A percentile compares a stretch with the other conserved stretches of the same genome.
Conservation (phyloP, 1,140 invertebrate genomes). For the Drosophila parabipectinata region DNA sequence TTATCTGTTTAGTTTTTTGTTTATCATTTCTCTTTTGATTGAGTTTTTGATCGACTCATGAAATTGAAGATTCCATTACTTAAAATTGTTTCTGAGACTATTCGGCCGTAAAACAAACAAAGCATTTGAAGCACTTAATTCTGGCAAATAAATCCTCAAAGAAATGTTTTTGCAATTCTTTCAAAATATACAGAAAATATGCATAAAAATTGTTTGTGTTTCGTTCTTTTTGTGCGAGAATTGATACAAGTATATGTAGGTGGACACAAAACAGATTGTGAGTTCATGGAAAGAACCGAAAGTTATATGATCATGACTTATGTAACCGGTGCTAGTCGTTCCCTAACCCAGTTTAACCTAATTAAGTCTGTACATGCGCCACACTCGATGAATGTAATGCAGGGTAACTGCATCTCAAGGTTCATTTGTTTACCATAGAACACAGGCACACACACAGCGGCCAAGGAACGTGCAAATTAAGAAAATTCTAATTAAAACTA, state of each 20-base stretch:
- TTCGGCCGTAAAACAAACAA: constrained; percentile 15
- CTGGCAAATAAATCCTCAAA: neutral
- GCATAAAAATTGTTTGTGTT: neutral
- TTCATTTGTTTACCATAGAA: constrained; percentile 51
- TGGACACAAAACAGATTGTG: neutral
- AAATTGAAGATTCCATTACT: constrained; percentile 24
- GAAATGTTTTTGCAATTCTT: neutral
- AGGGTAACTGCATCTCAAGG: constrained; percentile 71
- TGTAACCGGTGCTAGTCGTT: neutral
- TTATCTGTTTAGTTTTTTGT: constrained; percentile 15
- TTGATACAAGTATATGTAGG: constrained; percentile 6
- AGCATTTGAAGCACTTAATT: constrained; percentile 12
- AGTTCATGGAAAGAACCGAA: neutral
- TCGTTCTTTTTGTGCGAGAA: constrained; percentile 1
- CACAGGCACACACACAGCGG: constrained; percentile 24
- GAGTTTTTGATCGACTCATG: neutral
- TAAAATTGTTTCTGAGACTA: neutral
- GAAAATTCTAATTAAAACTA: constrained; percentile 69
- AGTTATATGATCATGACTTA: neutral
- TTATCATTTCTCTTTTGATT: constrained; percentile 45
- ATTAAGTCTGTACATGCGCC: constrained; percentile 9
- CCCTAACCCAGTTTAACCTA: constrained; percentile 16
- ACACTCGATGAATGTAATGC: constrained; percentile 35
- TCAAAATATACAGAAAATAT: constrained; percentile 20
- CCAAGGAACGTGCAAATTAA: constrained; percentile 43